A percentile compares a stretch with the other conserved stretches of the same genome.
Conservation (phyloP, 2,113 vertebrate species). For the Noturus placidus region DNA sequence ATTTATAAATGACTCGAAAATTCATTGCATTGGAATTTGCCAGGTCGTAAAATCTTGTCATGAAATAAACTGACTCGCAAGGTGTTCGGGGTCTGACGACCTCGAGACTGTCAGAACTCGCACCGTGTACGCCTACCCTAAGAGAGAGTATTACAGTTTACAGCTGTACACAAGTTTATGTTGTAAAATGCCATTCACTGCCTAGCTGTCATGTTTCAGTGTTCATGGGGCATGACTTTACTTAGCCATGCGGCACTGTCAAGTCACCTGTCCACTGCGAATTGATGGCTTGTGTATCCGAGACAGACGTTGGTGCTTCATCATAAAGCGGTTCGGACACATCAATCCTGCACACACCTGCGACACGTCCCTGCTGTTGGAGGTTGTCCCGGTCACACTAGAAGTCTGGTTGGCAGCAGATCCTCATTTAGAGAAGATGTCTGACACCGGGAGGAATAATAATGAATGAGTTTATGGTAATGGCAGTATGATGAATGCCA, state of each 20-base stretch:
- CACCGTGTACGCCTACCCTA: no score
- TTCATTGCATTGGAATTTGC: no score
- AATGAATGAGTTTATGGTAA: conserved; percentile 41
- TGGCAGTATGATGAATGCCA: conserved; percentile 27
- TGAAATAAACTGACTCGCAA: no score
- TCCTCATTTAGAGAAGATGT: conserved; percentile 26
- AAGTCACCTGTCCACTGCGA: conserved; percentile 27
- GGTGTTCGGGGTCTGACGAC: no score
- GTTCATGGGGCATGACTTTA: conserved; percentile 14
- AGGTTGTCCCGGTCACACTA: conserved; percentile 26
- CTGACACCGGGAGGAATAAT: conserved; percentile 30
- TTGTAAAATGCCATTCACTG: conserved; percentile 9
- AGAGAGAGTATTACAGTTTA: neutral
- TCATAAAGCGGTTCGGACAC: conserved; percentile 31
- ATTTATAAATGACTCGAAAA: no score
- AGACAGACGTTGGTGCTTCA: conserved; percentile 36
- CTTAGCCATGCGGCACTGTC: conserved; percentile 3
- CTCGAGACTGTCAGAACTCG: no score
- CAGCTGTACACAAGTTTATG: neutral
- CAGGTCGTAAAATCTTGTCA: no score
- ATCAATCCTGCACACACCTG: conserved; percentile 46
- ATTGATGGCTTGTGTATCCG: conserved; percentile 30
- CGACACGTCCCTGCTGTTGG: conserved; percentile 26
- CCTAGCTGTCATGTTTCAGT: conserved; percentile 13
- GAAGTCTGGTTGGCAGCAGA: conserved; percentile 15